Evolutionary conservation across 1,140 invertebrate genomes (phyloP), one percentile per base, ranked within the genome.

Genomic region (Trinorchestia longiramus): DNA sequence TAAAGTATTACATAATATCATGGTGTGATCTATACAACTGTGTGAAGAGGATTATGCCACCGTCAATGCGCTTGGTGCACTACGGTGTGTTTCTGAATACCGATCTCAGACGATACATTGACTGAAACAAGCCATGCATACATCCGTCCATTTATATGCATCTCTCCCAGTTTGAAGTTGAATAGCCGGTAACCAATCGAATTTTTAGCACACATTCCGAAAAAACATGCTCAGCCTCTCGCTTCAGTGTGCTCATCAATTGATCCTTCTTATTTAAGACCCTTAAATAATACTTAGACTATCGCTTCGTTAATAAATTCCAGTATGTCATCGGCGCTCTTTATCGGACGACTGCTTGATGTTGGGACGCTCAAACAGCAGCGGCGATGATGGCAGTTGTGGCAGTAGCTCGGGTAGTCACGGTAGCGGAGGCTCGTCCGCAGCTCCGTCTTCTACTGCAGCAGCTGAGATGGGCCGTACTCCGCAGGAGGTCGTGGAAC

Each of bases 301-400:
- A 28, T 36, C 36, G 15, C 62, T 91, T 91, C 28, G 4, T 15
- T 42, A 43, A 42, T 95, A n/a, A 53, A 43, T 95, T 95, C 17
- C 96, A 96, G 96, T 96, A 28, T 97, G 96, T 95, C 96, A 98
- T 97, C 98, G 98, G 36, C 98, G 98, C 96, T 98, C 98, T 42
- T 97, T 98, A 43, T 98, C 98, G 43, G 98, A 98, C 97, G 98
- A 98, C 97, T 97, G 98, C 11, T 96, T 97, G 41, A 98, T 97
- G 96, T 97, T 96, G 88, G 44, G 97, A 87, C 95, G 96, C 57
- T 95, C 96, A 96, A 77, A 77, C 28, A 95, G 96, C 95, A 53
- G 95, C 95, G 95, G 96, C 95, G 95, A 96, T 41, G 62, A 96
- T 41, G 95, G 19, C 92, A 94, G 44, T 47, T 45, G 44, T 36